Evolutionary conservation across 2,113 vertebrate genomes (phyloP), one percentile per base, ranked within the genome.

Genomic region (Prunella fulvescens): DNA sequence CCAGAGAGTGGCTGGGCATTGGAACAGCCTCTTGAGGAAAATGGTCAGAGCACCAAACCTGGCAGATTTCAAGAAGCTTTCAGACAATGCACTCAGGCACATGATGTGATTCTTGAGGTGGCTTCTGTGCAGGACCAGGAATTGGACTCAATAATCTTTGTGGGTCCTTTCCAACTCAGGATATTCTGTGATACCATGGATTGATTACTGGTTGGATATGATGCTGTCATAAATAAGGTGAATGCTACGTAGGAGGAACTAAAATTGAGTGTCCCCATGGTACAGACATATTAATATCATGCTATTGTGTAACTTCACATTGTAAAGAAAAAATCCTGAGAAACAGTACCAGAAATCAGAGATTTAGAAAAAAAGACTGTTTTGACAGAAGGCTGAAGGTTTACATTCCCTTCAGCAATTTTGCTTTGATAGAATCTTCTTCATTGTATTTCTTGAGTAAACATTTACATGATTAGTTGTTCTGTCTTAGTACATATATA

Each of bases 51-150:
- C 33, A 45, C 39, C 39, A n/a, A 54, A 7, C 28, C 53, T 81
- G 53, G 6, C 29, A 74, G 51, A 73, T n/a, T 40, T 53, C 45
- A 60, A 47, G 53, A 31, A 60, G 19, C 13, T 25, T 81, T 45
- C 3, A 12, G n/a, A 39, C 47, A 57, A 9, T 45, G 51, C 15
- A 45, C 8, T 73, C 19, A 14, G 45, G 45, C n/a, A 60, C 16
- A 3, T 4, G 12, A 5, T 51, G 19, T 29, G 22, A 31, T 25
- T 48, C 31, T 42, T 0, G 0, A 23, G 15, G 19, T 51, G 45
- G 28, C 7, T 60, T 11, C 53, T 67, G 61, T 39, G 61, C n/a
- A 45, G 39, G 53, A 18, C 24, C 24, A 40, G 45, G 54, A 81
- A 47, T 5, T 53, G 23, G 28, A 29, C 23, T 60, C 19, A 20